Percentiles rank a stretch among this genome's conserved stretches.
Conservation (phyloP, 1,140 invertebrate species). For the Odontomachus brunneus region DNA sequence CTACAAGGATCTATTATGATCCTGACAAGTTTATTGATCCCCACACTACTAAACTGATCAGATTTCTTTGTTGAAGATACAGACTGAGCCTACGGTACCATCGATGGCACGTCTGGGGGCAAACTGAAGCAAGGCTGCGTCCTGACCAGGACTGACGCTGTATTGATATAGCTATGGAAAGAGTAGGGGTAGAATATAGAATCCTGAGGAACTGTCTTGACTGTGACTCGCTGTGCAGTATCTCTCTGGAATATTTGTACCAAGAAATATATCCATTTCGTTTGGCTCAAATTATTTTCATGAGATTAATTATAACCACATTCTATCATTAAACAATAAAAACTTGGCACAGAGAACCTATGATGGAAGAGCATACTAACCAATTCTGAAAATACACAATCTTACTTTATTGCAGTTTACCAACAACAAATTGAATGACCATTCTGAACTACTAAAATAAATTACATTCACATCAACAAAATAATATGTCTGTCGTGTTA, state of each 20-base stretch:
- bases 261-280: neutral
- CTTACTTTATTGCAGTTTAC: neutral
- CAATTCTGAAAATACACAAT: neutral
- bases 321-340: neutral
- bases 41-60: constrained; percentile 41
- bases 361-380: neutral
- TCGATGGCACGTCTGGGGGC: constrained; percentile 77
- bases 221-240: neutral
- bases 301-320: constrained; percentile 8
- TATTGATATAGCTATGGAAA: constrained; percentile 71
- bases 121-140: constrained; percentile 82
- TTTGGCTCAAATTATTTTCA: neutral
- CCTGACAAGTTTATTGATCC: constrained; percentile 35
- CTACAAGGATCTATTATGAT: constrained; percentile 64
- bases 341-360: too few relatives aligned
- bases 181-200: constrained; percentile 70
- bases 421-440: neutral
- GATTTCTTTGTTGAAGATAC: constrained; percentile 58
- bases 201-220: constrained; percentile 59
- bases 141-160: constrained; percentile 82
- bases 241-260: neutral
- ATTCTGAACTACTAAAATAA: too few relatives aligned
- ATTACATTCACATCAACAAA: too few relatives aligned
- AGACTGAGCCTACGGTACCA: constrained; percentile 71
- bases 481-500: too few relatives aligned